These are phyloP conservation scores for Glaucidium brasilianum DNA, from an alignment of 2,113 vertebrate genomes.

Conservation along the genomic window DNA sequence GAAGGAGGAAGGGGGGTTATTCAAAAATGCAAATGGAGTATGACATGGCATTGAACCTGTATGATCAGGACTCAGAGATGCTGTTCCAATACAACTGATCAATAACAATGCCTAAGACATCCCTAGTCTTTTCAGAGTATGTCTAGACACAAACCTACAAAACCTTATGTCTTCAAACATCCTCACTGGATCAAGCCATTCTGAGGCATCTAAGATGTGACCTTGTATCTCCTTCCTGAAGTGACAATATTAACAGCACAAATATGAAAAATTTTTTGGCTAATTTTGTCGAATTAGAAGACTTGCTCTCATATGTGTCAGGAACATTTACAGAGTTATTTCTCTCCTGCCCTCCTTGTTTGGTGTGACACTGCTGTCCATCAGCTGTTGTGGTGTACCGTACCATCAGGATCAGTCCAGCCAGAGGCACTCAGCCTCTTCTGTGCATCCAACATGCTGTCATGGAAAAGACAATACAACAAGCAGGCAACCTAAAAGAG, in stretches of 20 bases:
- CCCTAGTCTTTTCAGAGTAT: not conserved
- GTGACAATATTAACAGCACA: not conserved
- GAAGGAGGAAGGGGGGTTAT: not conserved
- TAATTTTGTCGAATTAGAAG: not conserved
- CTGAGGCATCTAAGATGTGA: no score
- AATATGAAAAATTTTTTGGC: not conserved
- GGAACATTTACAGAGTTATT: not conserved
- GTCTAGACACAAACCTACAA: not conserved
- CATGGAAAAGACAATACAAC: not conserved
- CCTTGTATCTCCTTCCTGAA: not conserved
- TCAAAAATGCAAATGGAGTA: not conserved
- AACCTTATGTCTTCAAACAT: not conserved
- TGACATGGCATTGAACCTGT: not conserved
- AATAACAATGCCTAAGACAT: not conserved
- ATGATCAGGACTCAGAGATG: not conserved
- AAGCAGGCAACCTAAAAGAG: not conserved
- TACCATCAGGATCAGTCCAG: not conserved
- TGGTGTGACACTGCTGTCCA: rapidly evolving
- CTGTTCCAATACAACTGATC: not conserved
- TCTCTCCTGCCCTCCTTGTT: no score
- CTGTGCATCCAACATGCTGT: rapidly evolving
- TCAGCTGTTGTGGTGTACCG: rapidly evolving
- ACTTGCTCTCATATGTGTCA: not conserved
- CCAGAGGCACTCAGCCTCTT: not conserved
- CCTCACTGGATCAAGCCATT: no score